phyloP scores from a whole-genome alignment of 2,888 invertebrate species.

The Pristionchus fissidentatus region DNA sequence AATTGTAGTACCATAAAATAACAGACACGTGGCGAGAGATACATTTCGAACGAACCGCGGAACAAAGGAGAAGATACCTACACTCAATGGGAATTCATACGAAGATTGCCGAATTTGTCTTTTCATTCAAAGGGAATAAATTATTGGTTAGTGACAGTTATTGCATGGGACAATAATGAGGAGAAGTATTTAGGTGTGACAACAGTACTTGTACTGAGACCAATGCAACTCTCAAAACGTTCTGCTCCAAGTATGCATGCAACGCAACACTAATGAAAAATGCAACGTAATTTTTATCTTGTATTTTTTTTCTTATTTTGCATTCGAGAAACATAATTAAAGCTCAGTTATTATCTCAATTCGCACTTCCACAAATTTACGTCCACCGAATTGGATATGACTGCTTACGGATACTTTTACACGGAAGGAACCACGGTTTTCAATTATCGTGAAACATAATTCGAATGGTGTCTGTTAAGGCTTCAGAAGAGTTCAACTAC shows the following conservation, averaged over 20 bases:
- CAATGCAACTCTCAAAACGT: background rate
- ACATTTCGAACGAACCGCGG: background rate
- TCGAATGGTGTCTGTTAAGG: background rate
- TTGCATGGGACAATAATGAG: background rate
- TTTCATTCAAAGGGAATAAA: background rate
- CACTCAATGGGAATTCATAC: background rate
- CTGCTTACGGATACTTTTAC: background rate
- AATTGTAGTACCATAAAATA: background rate
- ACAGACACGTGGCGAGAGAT: background rate
- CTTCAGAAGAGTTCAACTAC: constrained; percentile 1
- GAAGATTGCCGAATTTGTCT: background rate
- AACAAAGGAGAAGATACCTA: background rate
- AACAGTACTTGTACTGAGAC: background rate
- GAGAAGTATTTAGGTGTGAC: background rate
- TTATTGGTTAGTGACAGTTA: constrained; percentile 2
- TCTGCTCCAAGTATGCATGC: background rate
- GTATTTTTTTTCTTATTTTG: no score
- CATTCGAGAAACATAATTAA: background rate
- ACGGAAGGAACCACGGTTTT: background rate
- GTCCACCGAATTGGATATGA: background rate
- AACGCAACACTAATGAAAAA: background rate
- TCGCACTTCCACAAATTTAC: background rate
- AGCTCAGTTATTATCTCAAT: background rate
- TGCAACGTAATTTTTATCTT: no score
- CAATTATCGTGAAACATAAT: background rate